Evolutionary conservation across 2,797 vertebrate species (phyloP).

Genomic region (Ctenopoma kingsleyae): DNA sequence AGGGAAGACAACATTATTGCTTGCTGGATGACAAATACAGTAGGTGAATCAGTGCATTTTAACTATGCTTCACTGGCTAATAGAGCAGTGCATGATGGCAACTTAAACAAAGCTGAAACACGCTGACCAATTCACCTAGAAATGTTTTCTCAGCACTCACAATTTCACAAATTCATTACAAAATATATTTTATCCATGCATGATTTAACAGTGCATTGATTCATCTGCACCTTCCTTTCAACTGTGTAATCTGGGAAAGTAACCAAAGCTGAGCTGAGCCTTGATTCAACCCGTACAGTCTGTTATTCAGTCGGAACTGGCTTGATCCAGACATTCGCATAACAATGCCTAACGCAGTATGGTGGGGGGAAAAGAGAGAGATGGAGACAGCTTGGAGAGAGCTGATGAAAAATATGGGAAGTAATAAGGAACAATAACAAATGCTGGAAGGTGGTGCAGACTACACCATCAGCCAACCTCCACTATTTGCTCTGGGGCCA

Average conservation of each 20-base stretch:
- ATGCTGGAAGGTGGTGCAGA: conserved; percentile 65
- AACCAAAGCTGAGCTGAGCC: conserved; percentile 40
- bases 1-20: conserved; percentile 26
- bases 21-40: conserved; percentile 47
- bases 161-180: conserved; percentile 47
- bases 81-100: conserved; percentile 16
- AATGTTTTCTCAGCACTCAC: conserved; percentile 46
- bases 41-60: conserved; percentile 30
- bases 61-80: conserved; percentile 34
- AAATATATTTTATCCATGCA: conserved; percentile 47
- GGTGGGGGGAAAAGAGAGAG: background rate
- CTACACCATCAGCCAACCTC: conserved; percentile 59
- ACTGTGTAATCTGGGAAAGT: conserved; percentile 42
- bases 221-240: conserved; percentile 41
- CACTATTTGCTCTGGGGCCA: conserved; percentile 67
- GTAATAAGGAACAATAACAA: conserved; percentile 76
- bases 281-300: conserved; percentile 36
- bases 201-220: conserved; percentile 60
- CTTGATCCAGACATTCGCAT: conserved; percentile 52
- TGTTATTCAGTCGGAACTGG: conserved; percentile 55
- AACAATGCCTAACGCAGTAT: conserved; percentile 45
- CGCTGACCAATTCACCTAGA: conserved; percentile 51
- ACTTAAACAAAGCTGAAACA: conserved; percentile 51
- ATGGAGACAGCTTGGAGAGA: conserved; percentile 50
- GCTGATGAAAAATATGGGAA: conserved; percentile 64